phyloP scores from a whole-genome alignment of 2,797 vertebrate species.

The Pampus argenteus region DNA sequence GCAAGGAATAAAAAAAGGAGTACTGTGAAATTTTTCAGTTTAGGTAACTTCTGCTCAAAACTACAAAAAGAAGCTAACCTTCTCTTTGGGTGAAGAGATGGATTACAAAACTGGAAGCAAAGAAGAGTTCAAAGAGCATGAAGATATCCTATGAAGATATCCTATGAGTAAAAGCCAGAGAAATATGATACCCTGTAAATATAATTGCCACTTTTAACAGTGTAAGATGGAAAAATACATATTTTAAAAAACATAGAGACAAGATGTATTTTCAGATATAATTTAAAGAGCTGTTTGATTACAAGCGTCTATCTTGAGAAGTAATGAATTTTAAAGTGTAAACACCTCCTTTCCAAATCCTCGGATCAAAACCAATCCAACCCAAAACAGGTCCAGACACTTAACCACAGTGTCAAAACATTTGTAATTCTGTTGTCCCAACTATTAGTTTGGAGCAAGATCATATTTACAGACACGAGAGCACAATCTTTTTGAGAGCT shows the following conservation, averaged over 20 bases:
- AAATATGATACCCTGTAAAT: not conserved
- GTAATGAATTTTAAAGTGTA: not conserved
- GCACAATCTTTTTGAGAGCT: not conserved
- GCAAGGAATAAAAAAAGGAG: not conserved
- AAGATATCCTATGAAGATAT: not conserved
- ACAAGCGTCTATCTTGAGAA: not conserved
- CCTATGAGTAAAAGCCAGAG: not conserved
- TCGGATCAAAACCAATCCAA: too few relatives aligned
- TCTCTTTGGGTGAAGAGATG: not conserved
- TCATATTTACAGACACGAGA: not conserved
- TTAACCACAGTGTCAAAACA: too few relatives aligned
- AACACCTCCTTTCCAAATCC: not conserved
- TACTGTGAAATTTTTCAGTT: constrained; percentile 7
- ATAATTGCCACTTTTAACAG: too few relatives aligned
- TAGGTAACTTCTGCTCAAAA: not conserved
- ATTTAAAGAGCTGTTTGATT: not conserved
- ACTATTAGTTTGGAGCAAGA: too few relatives aligned
- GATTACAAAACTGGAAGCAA: not conserved
- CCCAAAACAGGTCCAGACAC: too few relatives aligned
- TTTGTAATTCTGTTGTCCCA: too few relatives aligned
- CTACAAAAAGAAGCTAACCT: not conserved
- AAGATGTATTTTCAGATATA: too few relatives aligned
- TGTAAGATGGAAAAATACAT: too few relatives aligned
- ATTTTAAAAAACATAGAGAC: too few relatives aligned
- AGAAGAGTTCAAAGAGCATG: not conserved